Base-by-base conservation (phyloP, 2,797 vertebrate genomes). In the Paratrypauchen microcephalus region DNA sequence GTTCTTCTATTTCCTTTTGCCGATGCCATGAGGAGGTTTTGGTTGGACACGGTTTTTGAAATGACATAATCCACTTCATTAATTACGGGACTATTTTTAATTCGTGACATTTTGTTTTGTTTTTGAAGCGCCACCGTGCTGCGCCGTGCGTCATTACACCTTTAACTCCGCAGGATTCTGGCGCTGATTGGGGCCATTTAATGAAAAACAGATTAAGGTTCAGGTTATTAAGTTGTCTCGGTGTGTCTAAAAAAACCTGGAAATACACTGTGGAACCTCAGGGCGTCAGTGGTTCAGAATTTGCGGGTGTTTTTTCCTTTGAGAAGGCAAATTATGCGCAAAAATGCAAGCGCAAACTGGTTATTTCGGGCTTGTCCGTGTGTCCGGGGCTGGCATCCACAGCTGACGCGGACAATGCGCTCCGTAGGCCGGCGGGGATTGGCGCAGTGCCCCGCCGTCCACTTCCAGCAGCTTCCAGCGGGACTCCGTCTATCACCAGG, bases 361-460 rank as follows among this genome's bases (percentile, higher is more conserved):
- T 21, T 21, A 21, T 39, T 60, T 23, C 0, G 36, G 59, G 59
- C 32, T 41, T 36, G 32, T 6, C 9, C 63, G 72, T 56, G 65
- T 70, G 66, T 59, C 71, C 13, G 70, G 57, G 64, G 45, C 72
- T 66, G 18, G 15, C 58, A 28, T 9, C 4, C n/a, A 55, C 69
- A 71, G 78, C 6, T 65, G 39, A 74, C 2, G 58, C 55, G n/a
- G 54, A 68, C 65, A 73, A 45, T 0, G 65, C 66, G 36, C 58
- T 71, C 80, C 18, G 58, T 18, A 15, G 23, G 66, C 6, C 21
- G 58, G 68, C 9, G 15, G 61, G 12, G 66, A 78, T 15, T 80
- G 80, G 66, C 75, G 84, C 80, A 82, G 60, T 70, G 80, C 19
- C 69, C 76, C 32, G 18, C 36, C 52, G 41, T 11, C 41, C 1